Conservation (phyloP, 2,797 vertebrate genomes). For the Notolepis coatsorum region DNA sequence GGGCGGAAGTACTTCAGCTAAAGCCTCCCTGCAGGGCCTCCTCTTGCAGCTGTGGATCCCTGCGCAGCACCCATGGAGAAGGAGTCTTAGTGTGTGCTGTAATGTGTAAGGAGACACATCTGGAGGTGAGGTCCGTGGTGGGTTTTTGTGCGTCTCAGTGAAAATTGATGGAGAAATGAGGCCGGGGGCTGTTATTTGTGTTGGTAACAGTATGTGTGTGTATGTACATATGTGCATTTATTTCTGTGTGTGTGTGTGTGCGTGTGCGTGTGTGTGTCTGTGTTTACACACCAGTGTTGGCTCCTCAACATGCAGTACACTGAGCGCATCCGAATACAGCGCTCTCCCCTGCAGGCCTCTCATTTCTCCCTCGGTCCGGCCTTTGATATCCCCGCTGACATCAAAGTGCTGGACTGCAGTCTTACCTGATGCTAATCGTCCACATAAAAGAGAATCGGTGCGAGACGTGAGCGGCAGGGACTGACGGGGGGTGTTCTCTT, state of each 20-base stretch:
- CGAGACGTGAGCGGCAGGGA: slow-evolving; percentile 65
- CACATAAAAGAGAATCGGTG: slow-evolving; percentile 80
- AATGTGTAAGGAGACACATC: slow-evolving; percentile 55
- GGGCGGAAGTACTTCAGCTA: slow-evolving; percentile 68
- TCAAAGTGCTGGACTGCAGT: slow-evolving; percentile 70
- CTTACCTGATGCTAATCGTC: slow-evolving; percentile 79
- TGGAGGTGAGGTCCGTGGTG: no score
- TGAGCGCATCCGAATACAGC: no score
- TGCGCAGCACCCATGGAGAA: slow-evolving; percentile 54
- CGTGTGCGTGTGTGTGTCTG: no score
- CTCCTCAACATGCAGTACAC: slow-evolving; percentile 47
- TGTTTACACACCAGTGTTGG: no score
- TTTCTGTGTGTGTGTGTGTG: no score
- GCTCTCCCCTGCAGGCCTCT: background rate
- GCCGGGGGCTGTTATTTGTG: no score
- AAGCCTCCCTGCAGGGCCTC: slow-evolving; percentile 64
- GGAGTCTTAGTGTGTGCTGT: slow-evolving; percentile 52
- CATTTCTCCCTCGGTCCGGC: slow-evolving; percentile 31
- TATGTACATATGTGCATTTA: no score
- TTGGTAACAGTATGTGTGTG: no score
- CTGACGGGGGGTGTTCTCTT: slow-evolving; percentile 57
- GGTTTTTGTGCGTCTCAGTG: no score
- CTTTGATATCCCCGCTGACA: slow-evolving; percentile 70
- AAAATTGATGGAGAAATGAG: no score
- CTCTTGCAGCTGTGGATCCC: slow-evolving; percentile 59